A percentile compares a stretch with the other conserved stretches of the same genome.
Conservation (phyloP, 37 sponge, comb jelly and placozoan species). For the Lycopodina hypogea region DNA sequence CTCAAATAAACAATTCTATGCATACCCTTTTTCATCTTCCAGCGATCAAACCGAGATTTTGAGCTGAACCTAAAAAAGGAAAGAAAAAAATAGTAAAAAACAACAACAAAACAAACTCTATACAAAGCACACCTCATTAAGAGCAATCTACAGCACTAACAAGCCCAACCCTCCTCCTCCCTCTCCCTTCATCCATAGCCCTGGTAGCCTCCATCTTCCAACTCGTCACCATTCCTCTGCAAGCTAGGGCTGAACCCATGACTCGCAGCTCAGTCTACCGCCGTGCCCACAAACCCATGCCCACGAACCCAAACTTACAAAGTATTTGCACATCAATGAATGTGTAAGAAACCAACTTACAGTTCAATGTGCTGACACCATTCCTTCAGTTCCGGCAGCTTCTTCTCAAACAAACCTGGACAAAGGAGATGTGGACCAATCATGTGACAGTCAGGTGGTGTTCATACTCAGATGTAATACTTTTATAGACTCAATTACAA, state of each 20-base stretch:
- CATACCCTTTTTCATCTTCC: constrained; percentile 40
- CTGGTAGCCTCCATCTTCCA: too few species aligned
- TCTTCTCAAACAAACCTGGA: constrained; percentile 66
- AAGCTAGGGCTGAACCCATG: too few species aligned
- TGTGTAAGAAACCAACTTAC: constrained; percentile 49
- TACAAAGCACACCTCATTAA: too few species aligned
- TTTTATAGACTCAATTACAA: too few species aligned
- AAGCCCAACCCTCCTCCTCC: background rate
- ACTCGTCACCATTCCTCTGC: too few species aligned
- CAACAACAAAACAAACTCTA: too few species aligned
- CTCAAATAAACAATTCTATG: background rate
- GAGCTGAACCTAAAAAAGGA: constrained; percentile 31
- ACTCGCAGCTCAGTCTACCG: too few species aligned
- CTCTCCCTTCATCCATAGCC: too few species aligned
- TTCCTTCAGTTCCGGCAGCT: constrained; percentile 31
- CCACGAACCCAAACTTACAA: too few species aligned
- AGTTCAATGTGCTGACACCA: constrained; percentile 54
- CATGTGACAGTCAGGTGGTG: background rate
- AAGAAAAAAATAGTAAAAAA: background rate
- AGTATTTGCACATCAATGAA: too few species aligned
- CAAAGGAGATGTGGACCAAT: constrained; percentile 10
- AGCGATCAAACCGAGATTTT: constrained; percentile 39
- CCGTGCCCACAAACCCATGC: too few species aligned
- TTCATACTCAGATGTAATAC: background rate
- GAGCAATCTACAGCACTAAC: background rate